Percentiles rank a stretch among this genome's conserved stretches.
Conservation (phyloP, 2,888 invertebrate species). For the Pseudoips prasinana region DNA sequence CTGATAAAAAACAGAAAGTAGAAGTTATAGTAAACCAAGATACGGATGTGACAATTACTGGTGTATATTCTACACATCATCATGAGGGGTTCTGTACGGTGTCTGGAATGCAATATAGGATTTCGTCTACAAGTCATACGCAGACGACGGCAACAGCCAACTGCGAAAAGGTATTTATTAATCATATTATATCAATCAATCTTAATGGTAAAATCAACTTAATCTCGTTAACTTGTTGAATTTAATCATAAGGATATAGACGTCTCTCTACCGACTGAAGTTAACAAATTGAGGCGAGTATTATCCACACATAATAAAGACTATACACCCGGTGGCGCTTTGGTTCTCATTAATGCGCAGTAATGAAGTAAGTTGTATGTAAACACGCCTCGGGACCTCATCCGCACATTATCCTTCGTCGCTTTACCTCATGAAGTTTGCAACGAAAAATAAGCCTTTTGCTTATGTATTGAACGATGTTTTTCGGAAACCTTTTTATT, state of each 20-base stretch:
- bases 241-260: constrained; percentile 8
- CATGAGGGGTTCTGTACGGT: constrained; percentile 93
- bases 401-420: constrained; percentile 63
- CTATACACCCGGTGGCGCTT: constrained; percentile 52
- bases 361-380: constrained; percentile 77
- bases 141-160: constrained; percentile 93
- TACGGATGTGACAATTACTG: constrained; percentile 93
- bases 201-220: constrained; percentile 1
- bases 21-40: constrained; percentile 93
- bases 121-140: constrained; percentile 92
- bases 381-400: constrained; percentile 68
- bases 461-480: constrained; percentile 34
- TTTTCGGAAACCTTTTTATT: constrained; percentile 31
- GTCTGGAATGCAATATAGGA: constrained; percentile 92
- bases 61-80: constrained; percentile 91
- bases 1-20: constrained; percentile 81
- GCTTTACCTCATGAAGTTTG: constrained; percentile 39
- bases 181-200: not conserved
- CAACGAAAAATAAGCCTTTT: constrained; percentile 56
- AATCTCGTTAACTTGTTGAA: constrained; percentile 16
- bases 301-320: constrained; percentile 51
- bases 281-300: constrained; percentile 48
- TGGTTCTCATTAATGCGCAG: constrained; percentile 67
- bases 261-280: constrained; percentile 31
- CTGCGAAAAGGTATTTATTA: constrained; percentile 81